Base-by-base conservation (phyloP, 2,888 invertebrate species). In the Amphimallon solstitiale region DNA sequence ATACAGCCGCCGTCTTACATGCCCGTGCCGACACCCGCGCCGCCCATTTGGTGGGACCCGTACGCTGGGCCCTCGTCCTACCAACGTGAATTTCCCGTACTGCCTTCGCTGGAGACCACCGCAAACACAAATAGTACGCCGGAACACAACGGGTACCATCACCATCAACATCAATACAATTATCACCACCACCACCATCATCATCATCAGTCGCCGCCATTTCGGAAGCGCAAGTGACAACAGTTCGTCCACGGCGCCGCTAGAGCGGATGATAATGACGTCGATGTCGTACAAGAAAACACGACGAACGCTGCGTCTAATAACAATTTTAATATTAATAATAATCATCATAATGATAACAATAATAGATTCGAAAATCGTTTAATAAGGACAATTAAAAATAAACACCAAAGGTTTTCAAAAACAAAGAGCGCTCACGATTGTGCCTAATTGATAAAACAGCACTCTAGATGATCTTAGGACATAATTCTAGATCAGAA, bases 161-260 rank as follows among this genome's bases (percentile, higher is more conserved):
- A 29, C 9, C 29, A 29, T 29, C 29, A 2, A 29, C 29, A 29
- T 29, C 29, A 29, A 29, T 29, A 29, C 29, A 29, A 29, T 29
- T 9, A 29, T 1, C 29, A 29, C 9, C 77, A 78, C 68, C 78
- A 78, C n/a, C n/a, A n/a, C n/a, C n/a, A n/a, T n/a, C 29, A 29
- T 1, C 29, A 29, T 29, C 77, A 78, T 68, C 78, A 78, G 54
- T 75, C 78, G 56, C 76, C 78, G 54, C 78, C 78, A 43, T 79
- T 79, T 69, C 74, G 80, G 52, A 82, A 81, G 74, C 79, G 80
- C 69, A 82, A 82, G 79, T 82, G 80, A 79, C 73, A 63, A 65
- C 35, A 40, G 14, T 63, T 45, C 59, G 56, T 60, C 29, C 14
- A 15, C 34, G 34, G 7, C 35, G 17, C 19, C 9, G 9, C 14